Evolutionary conservation across 2,797 vertebrate species (phyloP).

Genomic region (Potorous gilbertii): DNA sequence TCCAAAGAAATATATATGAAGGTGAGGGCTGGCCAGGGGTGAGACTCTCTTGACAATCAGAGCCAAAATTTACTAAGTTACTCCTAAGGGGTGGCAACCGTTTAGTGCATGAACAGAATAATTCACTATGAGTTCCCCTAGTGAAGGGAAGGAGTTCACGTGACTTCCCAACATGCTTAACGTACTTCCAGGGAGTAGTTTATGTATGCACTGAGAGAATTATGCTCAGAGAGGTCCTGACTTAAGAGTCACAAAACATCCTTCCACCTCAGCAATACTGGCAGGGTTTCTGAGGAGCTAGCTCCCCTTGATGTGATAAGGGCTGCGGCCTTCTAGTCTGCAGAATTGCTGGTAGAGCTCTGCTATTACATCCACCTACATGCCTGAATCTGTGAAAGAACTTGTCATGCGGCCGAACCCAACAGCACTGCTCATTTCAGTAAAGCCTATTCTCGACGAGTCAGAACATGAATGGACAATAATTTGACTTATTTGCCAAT

Average conservation of each 20-base stretch:
- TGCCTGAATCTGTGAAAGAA: slow-evolving; percentile 17
- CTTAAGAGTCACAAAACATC: background rate
- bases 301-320: background rate
- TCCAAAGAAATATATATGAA: background rate
- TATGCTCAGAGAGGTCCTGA: background rate
- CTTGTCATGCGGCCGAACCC: slow-evolving; percentile 18
- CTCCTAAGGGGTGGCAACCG: background rate
- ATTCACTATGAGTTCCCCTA: background rate
- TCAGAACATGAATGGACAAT: slow-evolving; percentile 59
- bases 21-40: background rate
- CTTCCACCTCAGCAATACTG: background rate
- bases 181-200: slow-evolving; percentile 13
- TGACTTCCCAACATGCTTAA: background rate
- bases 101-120: background rate
- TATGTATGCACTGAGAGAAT: background rate
- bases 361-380: slow-evolving; percentile 23
- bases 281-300: background rate
- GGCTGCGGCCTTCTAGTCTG: background rate
- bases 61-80: background rate
- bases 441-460: slow-evolving; percentile 48
- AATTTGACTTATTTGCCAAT: slow-evolving; percentile 57
- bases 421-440: slow-evolving; percentile 62
- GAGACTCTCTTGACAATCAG: background rate
- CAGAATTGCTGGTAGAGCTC: background rate
- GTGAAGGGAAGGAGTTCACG: background rate